Conservation (phyloP, 2,888 invertebrate genomes). For the Oasisia sp. region DNA sequence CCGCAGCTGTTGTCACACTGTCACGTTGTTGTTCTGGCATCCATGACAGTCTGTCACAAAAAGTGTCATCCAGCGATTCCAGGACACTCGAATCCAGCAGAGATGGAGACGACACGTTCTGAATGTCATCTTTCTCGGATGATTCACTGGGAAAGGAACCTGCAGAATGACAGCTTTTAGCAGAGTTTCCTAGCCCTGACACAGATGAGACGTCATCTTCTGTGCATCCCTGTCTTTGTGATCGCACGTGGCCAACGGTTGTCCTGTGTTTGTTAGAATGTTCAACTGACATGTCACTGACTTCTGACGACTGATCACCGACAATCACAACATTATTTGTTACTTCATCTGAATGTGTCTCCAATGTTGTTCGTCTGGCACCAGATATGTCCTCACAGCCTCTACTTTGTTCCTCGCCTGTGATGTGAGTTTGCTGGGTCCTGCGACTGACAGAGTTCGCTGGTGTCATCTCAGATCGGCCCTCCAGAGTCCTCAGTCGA, state of each 20-base stretch:
- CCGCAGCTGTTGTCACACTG: background rate
- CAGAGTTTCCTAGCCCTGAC: background rate
- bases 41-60: background rate
- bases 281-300: background rate
- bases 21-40: background rate
- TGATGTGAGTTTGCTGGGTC: background rate
- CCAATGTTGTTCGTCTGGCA: background rate
- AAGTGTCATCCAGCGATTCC: background rate
- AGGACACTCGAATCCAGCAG: background rate
- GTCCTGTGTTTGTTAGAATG: background rate
- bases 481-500: background rate
- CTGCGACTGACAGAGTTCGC: background rate
- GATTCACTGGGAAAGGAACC: background rate
- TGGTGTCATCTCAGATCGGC: background rate
- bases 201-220: background rate
- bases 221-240: background rate
- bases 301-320: background rate
- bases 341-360: background rate
- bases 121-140: background rate
- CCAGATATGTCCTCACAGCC: background rate
- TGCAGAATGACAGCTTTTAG: background rate
- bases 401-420: background rate
- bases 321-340: background rate
- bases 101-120: background rate
- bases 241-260: background rate